Evolutionary conservation across 2,113 vertebrate genomes (phyloP).

Genomic region (Zosterops pallidus): DNA sequence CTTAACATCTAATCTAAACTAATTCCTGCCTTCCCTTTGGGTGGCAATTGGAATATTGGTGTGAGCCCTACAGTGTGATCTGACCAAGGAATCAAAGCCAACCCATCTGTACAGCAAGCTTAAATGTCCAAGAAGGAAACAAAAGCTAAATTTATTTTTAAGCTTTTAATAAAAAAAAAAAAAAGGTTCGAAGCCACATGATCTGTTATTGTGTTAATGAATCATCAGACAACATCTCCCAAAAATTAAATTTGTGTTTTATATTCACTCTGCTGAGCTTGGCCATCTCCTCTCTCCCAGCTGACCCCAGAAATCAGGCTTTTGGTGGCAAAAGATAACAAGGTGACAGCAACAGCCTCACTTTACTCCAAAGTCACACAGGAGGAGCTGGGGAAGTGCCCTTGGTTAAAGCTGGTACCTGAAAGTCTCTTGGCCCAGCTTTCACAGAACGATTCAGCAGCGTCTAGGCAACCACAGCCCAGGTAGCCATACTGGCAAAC

Average conservation of each 20-base stretch:
- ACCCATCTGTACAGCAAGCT: not conserved
- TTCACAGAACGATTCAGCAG: not conserved
- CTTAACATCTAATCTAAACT: not conserved
- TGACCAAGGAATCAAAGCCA: not conserved
- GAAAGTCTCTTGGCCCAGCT: not conserved
- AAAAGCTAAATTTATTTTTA: not conserved
- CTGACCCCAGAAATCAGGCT: not conserved
- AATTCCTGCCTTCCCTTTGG: not conserved
- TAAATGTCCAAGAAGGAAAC: not conserved
- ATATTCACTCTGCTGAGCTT: accelerated
- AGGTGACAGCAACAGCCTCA: not conserved
- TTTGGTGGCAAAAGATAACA: not conserved
- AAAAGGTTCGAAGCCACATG: not conserved
- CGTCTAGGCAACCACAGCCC: not conserved
- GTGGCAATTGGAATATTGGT: not conserved
- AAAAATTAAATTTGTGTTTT: not conserved
- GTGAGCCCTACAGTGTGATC: not conserved
- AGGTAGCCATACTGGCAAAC: not conserved
- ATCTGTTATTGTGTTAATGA: not conserved
- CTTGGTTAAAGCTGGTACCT: not conserved
- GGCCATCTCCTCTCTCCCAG: not conserved
- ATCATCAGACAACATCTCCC: not conserved
- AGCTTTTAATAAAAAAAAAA: not conserved
- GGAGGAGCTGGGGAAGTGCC: not conserved
- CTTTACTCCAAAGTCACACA: not conserved